A percentile compares a stretch with the other conserved stretches of the same genome.
Conservation (phyloP, 2,888 invertebrate species). For the Baccha elongata region DNA sequence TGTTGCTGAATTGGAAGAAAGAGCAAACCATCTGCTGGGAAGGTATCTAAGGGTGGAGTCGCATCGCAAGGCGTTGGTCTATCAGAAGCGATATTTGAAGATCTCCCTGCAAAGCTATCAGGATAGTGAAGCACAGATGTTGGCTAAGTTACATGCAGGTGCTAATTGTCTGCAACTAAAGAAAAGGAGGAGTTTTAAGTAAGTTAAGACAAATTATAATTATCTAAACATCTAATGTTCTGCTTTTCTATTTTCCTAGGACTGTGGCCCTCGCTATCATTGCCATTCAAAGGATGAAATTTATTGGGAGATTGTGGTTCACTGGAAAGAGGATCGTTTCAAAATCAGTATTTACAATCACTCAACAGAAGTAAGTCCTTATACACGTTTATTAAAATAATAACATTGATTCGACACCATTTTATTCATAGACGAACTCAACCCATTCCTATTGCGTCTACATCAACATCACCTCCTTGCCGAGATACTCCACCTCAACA, state of each 20-base stretch:
- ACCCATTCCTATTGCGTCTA: constrained; percentile 56
- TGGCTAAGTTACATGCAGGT: constrained; percentile 76
- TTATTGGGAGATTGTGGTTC: constrained; percentile 86
- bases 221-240: constrained; percentile 6
- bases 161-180: constrained; percentile 58
- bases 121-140: constrained; percentile 79
- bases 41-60: constrained; percentile 92
- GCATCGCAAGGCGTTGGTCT: constrained; percentile 92
- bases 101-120: constrained; percentile 84
- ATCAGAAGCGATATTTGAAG: constrained; percentile 94
- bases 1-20: constrained; percentile 80
- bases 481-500: constrained; percentile 69
- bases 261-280: constrained; percentile 84
- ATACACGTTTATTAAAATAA: background rate
- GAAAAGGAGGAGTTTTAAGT: constrained; percentile 81
- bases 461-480: constrained; percentile 75
- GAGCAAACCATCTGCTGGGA: constrained; percentile 85
- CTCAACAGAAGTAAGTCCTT: constrained; percentile 80
- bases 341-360: constrained; percentile 82
- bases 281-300: constrained; percentile 87
- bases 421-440: constrained; percentile 60
- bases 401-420: constrained; percentile 32
- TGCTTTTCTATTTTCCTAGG: constrained; percentile 80
- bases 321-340: constrained; percentile 84
- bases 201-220: constrained; percentile 65